Evolutionary conservation across 2,113 vertebrate genomes (phyloP).

Genomic region (Prunella himalayana): DNA sequence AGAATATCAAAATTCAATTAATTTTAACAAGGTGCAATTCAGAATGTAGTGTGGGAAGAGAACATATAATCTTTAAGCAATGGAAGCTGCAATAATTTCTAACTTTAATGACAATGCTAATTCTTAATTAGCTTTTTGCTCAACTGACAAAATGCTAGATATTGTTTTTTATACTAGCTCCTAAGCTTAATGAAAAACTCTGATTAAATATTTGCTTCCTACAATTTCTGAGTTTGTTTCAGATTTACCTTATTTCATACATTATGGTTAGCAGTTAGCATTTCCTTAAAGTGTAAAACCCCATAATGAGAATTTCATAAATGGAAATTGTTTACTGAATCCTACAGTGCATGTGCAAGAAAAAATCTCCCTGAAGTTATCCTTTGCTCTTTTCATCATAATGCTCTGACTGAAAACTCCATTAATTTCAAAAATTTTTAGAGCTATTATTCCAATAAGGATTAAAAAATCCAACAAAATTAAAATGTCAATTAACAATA

Average conservation of each 20-base stretch:
- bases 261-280: background rate
- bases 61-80: background rate
- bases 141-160: background rate
- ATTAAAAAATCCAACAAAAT: background rate
- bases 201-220: background rate
- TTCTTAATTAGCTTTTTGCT: background rate
- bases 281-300: background rate
- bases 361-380: background rate
- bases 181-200: background rate
- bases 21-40: background rate
- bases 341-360: background rate
- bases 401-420: background rate
- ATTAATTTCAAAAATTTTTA: background rate
- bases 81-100: background rate
- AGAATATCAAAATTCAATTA: background rate
- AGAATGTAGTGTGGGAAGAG: accelerated
- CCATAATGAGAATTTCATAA: background rate
- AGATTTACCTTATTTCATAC: background rate
- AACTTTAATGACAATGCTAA: background rate
- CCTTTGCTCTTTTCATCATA: background rate
- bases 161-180: background rate
- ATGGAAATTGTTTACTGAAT: background rate
- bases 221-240: background rate
- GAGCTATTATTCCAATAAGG: background rate
- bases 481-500: background rate